Conservation (phyloP, 2,113 vertebrate genomes). For the Pseudorectes ferrugineus region DNA sequence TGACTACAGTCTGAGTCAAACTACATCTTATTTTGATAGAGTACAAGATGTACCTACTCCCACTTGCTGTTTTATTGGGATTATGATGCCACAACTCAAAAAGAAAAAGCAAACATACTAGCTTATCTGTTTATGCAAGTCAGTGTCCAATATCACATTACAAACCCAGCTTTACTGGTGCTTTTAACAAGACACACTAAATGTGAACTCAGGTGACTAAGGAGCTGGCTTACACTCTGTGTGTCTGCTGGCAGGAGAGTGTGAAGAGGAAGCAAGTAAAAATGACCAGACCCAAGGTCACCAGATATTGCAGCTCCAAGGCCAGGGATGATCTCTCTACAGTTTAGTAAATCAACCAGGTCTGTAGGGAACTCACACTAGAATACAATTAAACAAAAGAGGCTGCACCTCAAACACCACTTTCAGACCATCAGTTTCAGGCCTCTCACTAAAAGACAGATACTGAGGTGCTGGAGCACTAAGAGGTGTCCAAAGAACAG, state of each 20-base stretch:
- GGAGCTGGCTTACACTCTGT: background rate
- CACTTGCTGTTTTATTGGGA: background rate
- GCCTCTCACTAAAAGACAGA: background rate
- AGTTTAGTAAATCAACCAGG: background rate
- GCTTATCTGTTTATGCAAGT: background rate
- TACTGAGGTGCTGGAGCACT: background rate
- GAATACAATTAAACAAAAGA: background rate
- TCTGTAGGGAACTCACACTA: background rate
- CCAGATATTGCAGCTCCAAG: background rate
- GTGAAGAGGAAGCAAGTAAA: background rate
- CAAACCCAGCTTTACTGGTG: background rate
- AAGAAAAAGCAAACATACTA: background rate
- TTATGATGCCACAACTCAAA: background rate
- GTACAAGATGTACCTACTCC: background rate
- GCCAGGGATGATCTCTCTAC: background rate
- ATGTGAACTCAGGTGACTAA: background rate
- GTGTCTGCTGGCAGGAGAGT: background rate
- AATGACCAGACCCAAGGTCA: background rate
- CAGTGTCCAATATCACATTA: background rate
- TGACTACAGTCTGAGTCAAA: background rate
- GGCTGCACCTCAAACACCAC: accelerated
- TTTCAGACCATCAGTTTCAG: background rate
- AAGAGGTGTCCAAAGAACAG: background rate
- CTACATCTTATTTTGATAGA: background rate
- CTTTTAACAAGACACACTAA: background rate